Evolutionary conservation across 2,888 invertebrate species (phyloP), one percentile per base, ranked within the genome.

Genomic region (Tubulanus polymorphus): DNA sequence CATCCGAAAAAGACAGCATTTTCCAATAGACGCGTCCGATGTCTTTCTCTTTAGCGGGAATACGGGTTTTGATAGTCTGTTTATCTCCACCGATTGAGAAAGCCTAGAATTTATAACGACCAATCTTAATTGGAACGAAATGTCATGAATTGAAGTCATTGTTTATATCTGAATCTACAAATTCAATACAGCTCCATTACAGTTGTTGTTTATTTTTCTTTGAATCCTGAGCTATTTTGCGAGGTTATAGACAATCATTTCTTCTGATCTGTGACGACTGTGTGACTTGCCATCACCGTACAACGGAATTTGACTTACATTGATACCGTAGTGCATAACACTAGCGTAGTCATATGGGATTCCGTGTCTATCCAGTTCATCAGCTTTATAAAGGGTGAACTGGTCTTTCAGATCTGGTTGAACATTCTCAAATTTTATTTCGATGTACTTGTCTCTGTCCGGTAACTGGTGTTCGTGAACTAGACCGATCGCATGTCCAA

Each of bases 1-100:
- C 69, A 51, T 73, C 74, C 35, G 64, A 64, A 53, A 71, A 72
- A 1, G 71, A 59, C 45, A 74, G 56, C 48, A 73, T 70, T 55
- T 73, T 73, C 37, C 60, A 58, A 52, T 65, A 74, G 0, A 74
- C 74, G 30, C 63, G 57, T 2, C 72, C 74, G 30, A 73, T 72
- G 18, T 51, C 53, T 5, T 59, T 54, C 37, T 71, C 70, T 45
- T 63, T 64, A 2, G 60, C 51, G 10, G 57, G 27, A 51, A 70
- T 64, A 35, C 59, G 59, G 1, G 73, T 63, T 12, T 55, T 53
- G 23, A 74, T 74, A 1, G 74, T 74, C 54, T 70, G 68, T 0
- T 67, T 55, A 54, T 63, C 60, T 0, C 70, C 71, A 47, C 73
- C 69, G 25, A 57, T 32, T 3, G 73, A 65, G 59, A 74, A 74